Evolutionary conservation across 1,140 invertebrate genomes (phyloP).

Genomic region (Eriocheir sinensis): DNA sequence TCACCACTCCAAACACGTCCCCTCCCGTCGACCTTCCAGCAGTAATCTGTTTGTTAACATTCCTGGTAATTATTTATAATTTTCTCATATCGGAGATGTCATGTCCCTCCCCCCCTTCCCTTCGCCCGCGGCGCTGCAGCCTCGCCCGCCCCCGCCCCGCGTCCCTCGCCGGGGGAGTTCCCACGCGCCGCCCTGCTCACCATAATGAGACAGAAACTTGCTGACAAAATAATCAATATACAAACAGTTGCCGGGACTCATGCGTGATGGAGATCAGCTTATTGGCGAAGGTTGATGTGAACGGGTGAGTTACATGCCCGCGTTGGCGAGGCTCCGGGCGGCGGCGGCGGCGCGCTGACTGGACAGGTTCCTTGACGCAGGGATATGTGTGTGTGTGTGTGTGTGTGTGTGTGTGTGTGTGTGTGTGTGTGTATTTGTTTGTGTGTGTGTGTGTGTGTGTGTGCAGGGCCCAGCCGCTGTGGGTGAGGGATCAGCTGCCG

Average conservation of each 20-base stretch:
- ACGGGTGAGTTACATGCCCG: not conserved
- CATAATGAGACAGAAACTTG: not conserved
- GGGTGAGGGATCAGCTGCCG: constrained; percentile 10
- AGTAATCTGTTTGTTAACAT: not conserved
- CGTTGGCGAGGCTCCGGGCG: not conserved
- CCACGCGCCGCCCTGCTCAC: not conserved
- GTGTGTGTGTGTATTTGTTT: not conserved
- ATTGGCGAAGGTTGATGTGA: not conserved
- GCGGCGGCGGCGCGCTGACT: not conserved
- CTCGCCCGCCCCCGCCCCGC: not conserved
- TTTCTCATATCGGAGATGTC: not conserved
- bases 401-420: constrained; percentile 17
- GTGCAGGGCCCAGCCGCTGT: not conserved
- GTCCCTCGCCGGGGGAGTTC: not conserved
- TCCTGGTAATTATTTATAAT: not conserved
- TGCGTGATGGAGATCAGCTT: not conserved
- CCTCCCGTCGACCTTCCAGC: not conserved
- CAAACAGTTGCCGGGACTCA: not conserved
- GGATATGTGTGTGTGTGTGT: constrained; percentile 6
- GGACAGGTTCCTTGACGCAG: not conserved
- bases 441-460: not conserved
- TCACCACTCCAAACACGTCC: not conserved
- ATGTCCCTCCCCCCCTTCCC: not conserved
- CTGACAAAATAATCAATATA: constrained; percentile 17
- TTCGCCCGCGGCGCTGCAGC: too few species aligned